These are phyloP conservation scores for Poeciliopsis paucimaculata DNA, from an alignment of 2,797 vertebrate genomes.

Conservation along the genomic window DNA sequence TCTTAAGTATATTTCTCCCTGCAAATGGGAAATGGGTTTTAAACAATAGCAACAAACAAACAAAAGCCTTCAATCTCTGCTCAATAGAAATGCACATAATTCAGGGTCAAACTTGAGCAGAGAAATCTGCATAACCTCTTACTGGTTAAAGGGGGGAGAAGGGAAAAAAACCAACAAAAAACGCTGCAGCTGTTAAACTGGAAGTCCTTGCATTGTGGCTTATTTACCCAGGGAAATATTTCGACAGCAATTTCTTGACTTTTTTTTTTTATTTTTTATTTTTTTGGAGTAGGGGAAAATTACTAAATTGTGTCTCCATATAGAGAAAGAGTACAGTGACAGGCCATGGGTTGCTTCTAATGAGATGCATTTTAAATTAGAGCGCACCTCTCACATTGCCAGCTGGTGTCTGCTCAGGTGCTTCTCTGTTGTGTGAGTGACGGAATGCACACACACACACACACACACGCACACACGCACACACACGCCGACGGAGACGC, in stretches of 20 bases:
- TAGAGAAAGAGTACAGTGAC: conserved; percentile 65
- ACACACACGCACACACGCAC: conserved; percentile 42
- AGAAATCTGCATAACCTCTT: conserved; percentile 52
- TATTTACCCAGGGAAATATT: conserved; percentile 56
- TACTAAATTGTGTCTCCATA: conserved; percentile 70
- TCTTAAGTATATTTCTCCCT: conserved; percentile 96
- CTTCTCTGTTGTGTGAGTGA: conserved; percentile 76
- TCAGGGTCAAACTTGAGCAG: conserved; percentile 76
- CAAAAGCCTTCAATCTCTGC: conserved; percentile 80
- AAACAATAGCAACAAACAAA: conserved; percentile 91
- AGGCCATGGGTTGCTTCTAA: conserved; percentile 77
- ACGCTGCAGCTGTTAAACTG: conserved; percentile 30
- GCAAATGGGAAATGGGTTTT: conserved; percentile 93
- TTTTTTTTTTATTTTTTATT: conserved; percentile 3
- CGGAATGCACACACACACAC: conserved; percentile 58
- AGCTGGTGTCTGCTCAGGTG: conserved; percentile 83
- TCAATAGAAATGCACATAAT: conserved; percentile 69
- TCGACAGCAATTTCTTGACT: conserved; percentile 35
- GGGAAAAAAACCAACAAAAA: too few species aligned
- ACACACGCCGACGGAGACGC: conserved; percentile 15
- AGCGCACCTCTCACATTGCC: conserved; percentile 80
- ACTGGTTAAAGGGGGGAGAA: conserved; percentile 41
- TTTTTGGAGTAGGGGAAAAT: conserved; percentile 36
- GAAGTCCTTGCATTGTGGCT: conserved; percentile 34
- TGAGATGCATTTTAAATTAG: conserved; percentile 83